Base-by-base conservation (phyloP, 2,888 invertebrate genomes). In the Lithosia quadra region DNA sequence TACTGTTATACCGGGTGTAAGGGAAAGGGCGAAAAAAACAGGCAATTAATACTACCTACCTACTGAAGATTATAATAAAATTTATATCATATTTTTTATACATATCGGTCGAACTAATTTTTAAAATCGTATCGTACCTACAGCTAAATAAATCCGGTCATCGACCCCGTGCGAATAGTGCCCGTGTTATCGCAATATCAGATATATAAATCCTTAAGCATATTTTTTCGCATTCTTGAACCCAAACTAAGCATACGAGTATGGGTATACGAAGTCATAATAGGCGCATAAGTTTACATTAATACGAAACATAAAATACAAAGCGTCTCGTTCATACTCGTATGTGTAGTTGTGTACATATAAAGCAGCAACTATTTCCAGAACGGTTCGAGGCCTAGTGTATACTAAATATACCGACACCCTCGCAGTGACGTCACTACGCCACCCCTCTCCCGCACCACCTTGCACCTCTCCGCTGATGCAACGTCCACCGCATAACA, bases 341-440 rank as follows among this genome's bases (percentile, higher is more conserved):
- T 28, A 55, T 7, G 21, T 72, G 58, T 75, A 28, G 33, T 18
- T 56, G 68, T 69, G 5, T 74, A 77, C 65, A 81, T 80, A 56
- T 56, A 28, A 75, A 75, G 65, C 72, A 49, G 28, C 13, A 65
- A 75, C 74, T 75, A 80, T 81, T 75, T 72, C 65, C 67, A 70
- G 72, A 69, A n/a, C 59, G 66, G 60, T 64, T 67, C 65, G 65
- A 65, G 68, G 76, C 71, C 72, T 73, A 73, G 74, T 71, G 71
- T 71, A 69, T 68, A 68, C 79, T 82, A 82, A 79, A 82, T 77
- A 82, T 81, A 82, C 72, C 69, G 61, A 74, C 75, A 71, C 68
- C 66, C 72, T 67, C 67, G 43, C 13, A 24, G 67, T 82, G 81
- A 82, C 81, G 81, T 82, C 79, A 82, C 64, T 67, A 62, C 65